Percentiles rank a stretch among this genome's conserved stretches.
phyloP scores from a whole-genome alignment of 2,888 invertebrate genomes.

The Agrotis puta region DNA sequence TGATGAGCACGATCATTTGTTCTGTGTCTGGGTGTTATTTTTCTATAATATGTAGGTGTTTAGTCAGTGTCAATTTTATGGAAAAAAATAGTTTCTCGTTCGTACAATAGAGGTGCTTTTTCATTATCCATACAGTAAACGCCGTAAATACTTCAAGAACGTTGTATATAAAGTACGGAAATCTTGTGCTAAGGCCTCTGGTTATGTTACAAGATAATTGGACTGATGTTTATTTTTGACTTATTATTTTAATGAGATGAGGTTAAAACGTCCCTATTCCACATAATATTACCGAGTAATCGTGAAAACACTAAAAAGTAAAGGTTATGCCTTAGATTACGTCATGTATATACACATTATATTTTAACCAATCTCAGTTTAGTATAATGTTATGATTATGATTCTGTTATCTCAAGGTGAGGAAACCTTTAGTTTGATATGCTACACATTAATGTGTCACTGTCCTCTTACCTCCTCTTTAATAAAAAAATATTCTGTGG shows the following conservation, averaged over 20 bases:
- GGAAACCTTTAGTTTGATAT: not conserved
- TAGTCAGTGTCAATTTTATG: too few relatives aligned
- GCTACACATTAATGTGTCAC: not conserved
- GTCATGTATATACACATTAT: not conserved
- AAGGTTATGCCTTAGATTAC: not conserved
- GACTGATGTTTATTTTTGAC: not conserved
- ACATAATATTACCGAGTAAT: not conserved
- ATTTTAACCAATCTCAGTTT: not conserved
- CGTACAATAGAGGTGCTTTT: too few relatives aligned
- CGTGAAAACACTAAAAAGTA: too few relatives aligned
- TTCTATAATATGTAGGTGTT: too few relatives aligned
- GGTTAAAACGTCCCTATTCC: not conserved
- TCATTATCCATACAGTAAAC: too few relatives aligned
- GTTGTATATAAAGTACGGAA: too few relatives aligned
- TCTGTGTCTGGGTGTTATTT: too few relatives aligned
- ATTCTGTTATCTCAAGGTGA: not conserved
- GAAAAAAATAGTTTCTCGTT: too few relatives aligned
- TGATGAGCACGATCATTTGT: too few relatives aligned
- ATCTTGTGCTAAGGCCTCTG: too few relatives aligned
- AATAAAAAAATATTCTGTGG: too few relatives aligned
- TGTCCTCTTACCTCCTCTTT: not conserved
- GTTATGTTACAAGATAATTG: not conserved
- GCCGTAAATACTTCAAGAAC: too few relatives aligned
- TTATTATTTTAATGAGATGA: conserved; percentile 5
- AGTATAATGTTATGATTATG: conserved; percentile 1